Evolutionary conservation across 2,113 vertebrate species (phyloP), one percentile per base, ranked within the genome.

Genomic region (Pleuronectes platessa): DNA sequence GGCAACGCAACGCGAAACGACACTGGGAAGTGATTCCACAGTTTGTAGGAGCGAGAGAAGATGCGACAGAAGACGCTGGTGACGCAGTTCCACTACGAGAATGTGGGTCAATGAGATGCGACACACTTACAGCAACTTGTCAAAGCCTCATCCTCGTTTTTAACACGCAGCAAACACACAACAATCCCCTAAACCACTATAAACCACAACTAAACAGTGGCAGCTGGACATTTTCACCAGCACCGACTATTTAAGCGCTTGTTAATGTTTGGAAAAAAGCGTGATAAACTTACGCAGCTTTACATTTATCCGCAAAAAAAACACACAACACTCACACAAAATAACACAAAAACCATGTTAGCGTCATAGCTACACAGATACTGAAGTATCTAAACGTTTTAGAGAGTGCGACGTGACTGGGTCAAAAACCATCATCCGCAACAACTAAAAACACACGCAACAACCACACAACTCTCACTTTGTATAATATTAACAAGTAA

Each of bases 81-180:
- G 90, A 86, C 86, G 89, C 90, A 90, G 74, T 85, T 76, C 14
- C 21, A 74, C 31, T 71, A 13, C 5, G 58, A 20, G 42, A 67
- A 90, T 90, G 85, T 87, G 62, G 88, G 85, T 90, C 71, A 89
- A 89, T 90, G 78, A 88, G 84, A 90, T 87, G 85, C 83, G 78
- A 66, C 76, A 68, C 74, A 80, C 10, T 71, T 71, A 76, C 77
- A 15, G 18, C 79, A 68, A 15, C 53, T 63, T 76, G 70, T 79
- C 76, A 72, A 24, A 0, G 2, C 18, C 1, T 3, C 9, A 31
- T 55, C 2, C 21, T 11, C n/a, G 24, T 0, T 3, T 12, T 35
- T 66, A 31, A 31, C 31, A 31, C 31, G 5, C 31, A 5, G 31
- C 31, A 31, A 31, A 55, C 62, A 18, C 54, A 23, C 0, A 18